A percentile compares a stretch with the other conserved stretches of the same genome.
These are phyloP conservation scores for Pristionchus fissidentatus DNA, from an alignment of 2,888 invertebrate genomes.

Conservation along the genomic window DNA sequence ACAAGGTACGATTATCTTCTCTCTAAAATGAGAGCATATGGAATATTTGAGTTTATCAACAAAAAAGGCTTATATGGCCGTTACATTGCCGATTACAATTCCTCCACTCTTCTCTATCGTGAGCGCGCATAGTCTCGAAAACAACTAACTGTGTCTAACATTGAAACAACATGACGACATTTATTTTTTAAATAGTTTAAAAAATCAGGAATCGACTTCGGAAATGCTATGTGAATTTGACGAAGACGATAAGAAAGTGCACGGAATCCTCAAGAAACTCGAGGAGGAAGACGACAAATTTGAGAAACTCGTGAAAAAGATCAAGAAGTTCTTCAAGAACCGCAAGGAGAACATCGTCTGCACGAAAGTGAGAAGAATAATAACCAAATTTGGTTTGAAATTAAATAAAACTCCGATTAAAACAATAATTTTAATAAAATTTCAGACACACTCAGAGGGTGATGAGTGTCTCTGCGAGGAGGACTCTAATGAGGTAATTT, in stretches of 20 bases:
- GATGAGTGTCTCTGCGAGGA: conserved; percentile 3
- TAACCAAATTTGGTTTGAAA: too few species aligned
- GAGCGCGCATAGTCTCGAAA: too few species aligned
- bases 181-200: too few species aligned
- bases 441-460: background rate
- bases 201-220: background rate
- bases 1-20: background rate
- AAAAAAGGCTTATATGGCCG: too few species aligned
- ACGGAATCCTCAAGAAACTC: conserved; percentile 4
- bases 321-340: conserved; percentile 16
- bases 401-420: too few species aligned
- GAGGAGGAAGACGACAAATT: background rate
- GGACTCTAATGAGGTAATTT: background rate
- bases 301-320: conserved; percentile 13
- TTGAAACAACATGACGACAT: too few species aligned
- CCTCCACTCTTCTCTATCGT: too few species aligned
- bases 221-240: conserved; percentile 12
- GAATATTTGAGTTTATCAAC: too few species aligned
- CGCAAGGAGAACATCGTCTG: background rate
- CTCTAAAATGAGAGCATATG: too few species aligned
- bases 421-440: too few species aligned
- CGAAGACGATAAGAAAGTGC: conserved; percentile 3
- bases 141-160: too few species aligned
- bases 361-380: background rate
- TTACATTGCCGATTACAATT: too few species aligned